These are phyloP conservation scores for Notodonta ziczac DNA, from an alignment of 2,888 invertebrate species.

Conservation along the genomic window DNA sequence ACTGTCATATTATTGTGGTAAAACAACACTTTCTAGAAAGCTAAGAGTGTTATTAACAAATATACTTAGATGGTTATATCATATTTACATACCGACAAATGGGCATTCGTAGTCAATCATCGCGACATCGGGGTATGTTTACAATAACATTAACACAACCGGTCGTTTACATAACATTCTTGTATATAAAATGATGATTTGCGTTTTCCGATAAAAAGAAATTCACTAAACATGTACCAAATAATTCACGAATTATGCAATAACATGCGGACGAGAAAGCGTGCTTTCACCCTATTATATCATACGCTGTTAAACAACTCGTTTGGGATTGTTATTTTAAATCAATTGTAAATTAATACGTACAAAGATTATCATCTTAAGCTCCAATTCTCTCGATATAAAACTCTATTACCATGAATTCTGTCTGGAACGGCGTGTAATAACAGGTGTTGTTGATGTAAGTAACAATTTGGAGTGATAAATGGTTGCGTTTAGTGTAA, in stretches of 20 bases:
- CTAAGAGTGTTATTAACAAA: neutral
- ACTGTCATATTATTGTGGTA: neutral
- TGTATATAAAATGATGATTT: constrained; percentile 25
- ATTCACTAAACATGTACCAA: constrained; percentile 32
- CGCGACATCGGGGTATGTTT: neutral
- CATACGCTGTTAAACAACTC: constrained; percentile 26
- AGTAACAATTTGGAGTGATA: constrained; percentile 18
- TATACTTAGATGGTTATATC: neutral
- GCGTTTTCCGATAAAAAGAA: constrained; percentile 25
- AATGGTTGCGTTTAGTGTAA: constrained; percentile 28
- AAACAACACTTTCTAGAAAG: neutral
- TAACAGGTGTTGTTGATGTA: neutral
- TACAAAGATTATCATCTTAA: neutral
- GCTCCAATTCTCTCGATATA: neutral
- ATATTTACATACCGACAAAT: neutral
- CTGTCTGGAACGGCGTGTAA: neutral
- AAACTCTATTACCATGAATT: neutral
- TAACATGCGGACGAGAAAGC: constrained; percentile 27
- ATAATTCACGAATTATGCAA: constrained; percentile 31
- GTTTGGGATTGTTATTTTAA: constrained; percentile 1
- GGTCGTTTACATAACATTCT: constrained; percentile 12
- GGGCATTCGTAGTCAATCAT: neutral
- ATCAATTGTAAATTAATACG: constrained; percentile 7
- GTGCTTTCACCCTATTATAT: constrained; percentile 23
- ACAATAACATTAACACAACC: constrained; percentile 3